Conservation (phyloP, 2,797 vertebrate species). For the Phoeniculus purpureus region DNA sequence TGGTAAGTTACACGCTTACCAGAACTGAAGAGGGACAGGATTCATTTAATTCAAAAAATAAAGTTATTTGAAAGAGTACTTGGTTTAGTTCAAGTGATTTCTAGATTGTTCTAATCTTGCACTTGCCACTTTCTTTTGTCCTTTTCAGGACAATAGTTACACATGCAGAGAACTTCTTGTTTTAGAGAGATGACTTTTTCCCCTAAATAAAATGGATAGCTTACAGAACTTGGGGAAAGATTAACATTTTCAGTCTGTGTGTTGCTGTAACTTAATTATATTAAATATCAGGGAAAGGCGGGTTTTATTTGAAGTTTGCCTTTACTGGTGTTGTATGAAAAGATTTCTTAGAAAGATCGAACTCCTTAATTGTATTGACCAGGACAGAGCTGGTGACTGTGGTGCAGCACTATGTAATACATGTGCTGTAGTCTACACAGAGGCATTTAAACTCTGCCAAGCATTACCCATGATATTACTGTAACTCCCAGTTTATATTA, state of each 20-base stretch:
- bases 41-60: neutral
- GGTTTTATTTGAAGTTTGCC: neutral
- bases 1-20: neutral
- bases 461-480: neutral
- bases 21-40: neutral
- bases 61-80: neutral
- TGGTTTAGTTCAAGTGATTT: neutral
- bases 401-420: neutral
- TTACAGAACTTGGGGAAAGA: neutral
- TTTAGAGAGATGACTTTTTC: neutral
- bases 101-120: neutral
- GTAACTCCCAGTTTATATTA: neutral
- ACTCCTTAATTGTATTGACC: neutral
- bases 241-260: neutral
- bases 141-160: neutral
- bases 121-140: neutral
- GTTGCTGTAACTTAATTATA: neutral
- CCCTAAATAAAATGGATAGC: neutral
- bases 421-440: accelerated
- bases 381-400: neutral
- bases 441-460: neutral
- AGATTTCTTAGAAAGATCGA: neutral
- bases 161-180: neutral
- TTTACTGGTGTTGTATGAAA: neutral
- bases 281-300: neutral